These are phyloP conservation scores for Meandrina meandrites DNA, from an alignment of 92 coral and sea anemone genomes.

Conservation along the genomic window DNA sequence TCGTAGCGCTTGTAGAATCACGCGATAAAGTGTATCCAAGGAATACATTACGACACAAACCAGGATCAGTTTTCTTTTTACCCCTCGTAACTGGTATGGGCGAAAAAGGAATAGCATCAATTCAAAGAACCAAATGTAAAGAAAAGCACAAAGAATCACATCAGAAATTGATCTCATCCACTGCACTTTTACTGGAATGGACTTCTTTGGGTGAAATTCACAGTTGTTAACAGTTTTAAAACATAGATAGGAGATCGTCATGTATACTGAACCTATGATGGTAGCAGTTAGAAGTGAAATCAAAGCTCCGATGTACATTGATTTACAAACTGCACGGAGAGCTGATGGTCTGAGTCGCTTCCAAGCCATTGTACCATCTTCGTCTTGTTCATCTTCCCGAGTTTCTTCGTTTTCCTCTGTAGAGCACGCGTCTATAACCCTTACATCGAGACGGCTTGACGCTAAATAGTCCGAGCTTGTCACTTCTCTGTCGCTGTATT, in stretches of 20 bases:
- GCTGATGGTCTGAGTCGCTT: conserved; percentile 20
- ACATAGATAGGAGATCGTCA: not conserved
- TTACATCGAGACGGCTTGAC: not conserved
- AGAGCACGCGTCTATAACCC: not conserved
- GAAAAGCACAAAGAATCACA: not conserved
- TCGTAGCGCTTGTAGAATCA: not conserved
- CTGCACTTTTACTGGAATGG: not conserved
- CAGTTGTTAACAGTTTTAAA: not conserved
- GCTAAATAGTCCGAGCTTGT: not conserved
- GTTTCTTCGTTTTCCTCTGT: not conserved
- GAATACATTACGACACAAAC: not conserved
- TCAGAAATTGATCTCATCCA: not conserved
- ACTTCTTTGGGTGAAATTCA: not conserved
- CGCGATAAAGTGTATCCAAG: not conserved
- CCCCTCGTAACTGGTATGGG: not conserved
- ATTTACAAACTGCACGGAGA: not conserved
- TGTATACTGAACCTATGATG: not conserved
- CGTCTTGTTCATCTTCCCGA: not conserved
- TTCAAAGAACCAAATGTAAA: not conserved
- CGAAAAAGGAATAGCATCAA: not conserved
- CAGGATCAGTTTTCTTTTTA: conserved; percentile 5
- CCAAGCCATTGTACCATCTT: conserved; percentile 15
- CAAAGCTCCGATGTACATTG: not conserved
- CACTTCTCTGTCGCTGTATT: conserved; percentile 32
- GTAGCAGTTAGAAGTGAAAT: not conserved